Evolutionary conservation across 2,888 invertebrate genomes (phyloP), one percentile per base, ranked within the genome.

Genomic region (Euclidia mi): DNA sequence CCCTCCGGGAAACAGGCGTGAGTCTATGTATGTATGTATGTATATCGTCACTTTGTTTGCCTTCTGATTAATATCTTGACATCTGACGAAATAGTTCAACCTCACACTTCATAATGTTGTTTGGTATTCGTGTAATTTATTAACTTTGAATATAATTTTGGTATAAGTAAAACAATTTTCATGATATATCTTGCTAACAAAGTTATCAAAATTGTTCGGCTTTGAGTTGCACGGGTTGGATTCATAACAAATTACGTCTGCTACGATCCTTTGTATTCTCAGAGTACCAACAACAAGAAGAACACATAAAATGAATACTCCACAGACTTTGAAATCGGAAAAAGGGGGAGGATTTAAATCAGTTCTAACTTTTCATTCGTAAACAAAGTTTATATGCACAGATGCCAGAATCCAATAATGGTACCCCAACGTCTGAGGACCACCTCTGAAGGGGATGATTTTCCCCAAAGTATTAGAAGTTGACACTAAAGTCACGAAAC

Each of bases 381-480:
- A 87, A 87, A 89, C 86, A 90, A 91, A 91, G 81, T 92, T 88
- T 84, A 86, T 82, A 88, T 86, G 86, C 88, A 84, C 90, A 91
- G 92, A 91, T 87, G 88, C 81, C 84, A 85, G 84, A 88, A 90
- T 88, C 88, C 88, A 92, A 92, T 92, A 91, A 89, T 88, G 89
- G 85, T 82, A 84, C 86, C 88, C 88, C 85, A 88, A 82, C 79
- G 58, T 73, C 59, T 51, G 71, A 79, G 79, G 80, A 78, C 79
- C 78, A 83, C 79, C 80, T 56, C 78, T 79, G 84, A 86, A 88
- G 89, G 88, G 90, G 85, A 86, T 81, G 84, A 84, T 87, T 89
- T n/a, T 87, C 87, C 89, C 88, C 79, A 78, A 88, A 90, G 90
- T 88, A 91, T 90, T 88, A 85, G 69, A 85, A 82, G 75, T 70